These are phyloP conservation scores for Tonatia bakeri DNA, from an alignment of 2,113 vertebrate genomes.

Conservation along the genomic window DNA sequence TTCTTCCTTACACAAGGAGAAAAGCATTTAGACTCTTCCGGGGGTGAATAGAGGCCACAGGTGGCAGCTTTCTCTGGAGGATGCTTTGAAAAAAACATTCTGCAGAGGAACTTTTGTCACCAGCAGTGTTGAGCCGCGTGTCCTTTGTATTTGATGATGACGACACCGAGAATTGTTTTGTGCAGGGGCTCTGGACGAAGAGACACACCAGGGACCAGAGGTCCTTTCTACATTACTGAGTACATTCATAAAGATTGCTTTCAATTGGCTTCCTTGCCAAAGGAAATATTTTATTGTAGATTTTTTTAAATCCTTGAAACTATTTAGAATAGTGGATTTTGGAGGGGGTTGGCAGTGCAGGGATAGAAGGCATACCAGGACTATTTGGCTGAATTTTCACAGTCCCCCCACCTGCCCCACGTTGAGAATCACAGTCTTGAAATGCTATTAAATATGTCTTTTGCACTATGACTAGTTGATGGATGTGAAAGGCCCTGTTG, in stretches of 20 bases:
- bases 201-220: neutral
- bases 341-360: neutral
- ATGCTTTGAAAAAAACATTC: neutral
- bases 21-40: neutral
- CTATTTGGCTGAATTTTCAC: neutral
- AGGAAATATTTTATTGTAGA: neutral
- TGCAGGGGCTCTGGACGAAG: neutral
- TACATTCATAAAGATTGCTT: neutral
- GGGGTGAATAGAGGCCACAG: constrained; percentile 49
- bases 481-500: neutral
- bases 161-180: constrained; percentile 15
- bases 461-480: neutral
- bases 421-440: neutral
- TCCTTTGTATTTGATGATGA: constrained; percentile 37
- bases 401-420: neutral
- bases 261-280: constrained; percentile 25
- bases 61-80: constrained; percentile 54
- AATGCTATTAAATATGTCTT: neutral
- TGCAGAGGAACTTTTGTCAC: neutral
- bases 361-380: neutral
- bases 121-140: neutral
- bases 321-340: neutral
- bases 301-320: neutral
- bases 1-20: constrained; percentile 20
- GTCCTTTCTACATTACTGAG: constrained; percentile 11